Percentiles rank a stretch among this genome's conserved stretches.
phyloP scores from a whole-genome alignment of 1,140 invertebrate species.

The Cyclargus thomasi region DNA sequence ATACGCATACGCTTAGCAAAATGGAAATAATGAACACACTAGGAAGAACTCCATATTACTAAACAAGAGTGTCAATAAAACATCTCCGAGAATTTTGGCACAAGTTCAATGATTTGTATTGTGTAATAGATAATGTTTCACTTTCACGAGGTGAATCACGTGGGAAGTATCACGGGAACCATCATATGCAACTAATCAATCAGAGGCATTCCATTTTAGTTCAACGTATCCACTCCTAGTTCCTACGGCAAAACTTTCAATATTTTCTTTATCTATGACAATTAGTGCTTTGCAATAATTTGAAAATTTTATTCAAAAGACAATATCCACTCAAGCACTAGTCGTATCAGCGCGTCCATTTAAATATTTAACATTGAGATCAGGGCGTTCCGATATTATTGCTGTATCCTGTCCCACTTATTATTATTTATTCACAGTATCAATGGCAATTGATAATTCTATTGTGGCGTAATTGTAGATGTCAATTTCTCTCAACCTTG shows the following conservation, averaged over 20 bases:
- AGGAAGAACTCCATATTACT: neutral
- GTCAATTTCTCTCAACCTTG: slow-evolving; percentile 10
- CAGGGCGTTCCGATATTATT: neutral
- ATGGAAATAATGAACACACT: neutral
- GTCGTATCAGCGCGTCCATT: neutral
- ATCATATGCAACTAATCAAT: neutral
- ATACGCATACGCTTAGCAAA: neutral
- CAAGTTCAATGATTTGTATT: neutral
- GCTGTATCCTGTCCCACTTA: slow-evolving; percentile 2
- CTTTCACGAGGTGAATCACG: neutral
- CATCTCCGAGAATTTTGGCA: slow-evolving; percentile 6
- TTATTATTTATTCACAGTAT: neutral
- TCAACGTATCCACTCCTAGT: too few relatives aligned
- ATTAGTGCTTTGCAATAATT: too few relatives aligned
- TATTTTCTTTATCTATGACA: neutral
- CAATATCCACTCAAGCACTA: neutral
- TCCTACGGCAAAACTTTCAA: neutral
- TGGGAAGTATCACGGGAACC: neutral
- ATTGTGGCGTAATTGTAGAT: neutral
- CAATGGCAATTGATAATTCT: slow-evolving; percentile 4
- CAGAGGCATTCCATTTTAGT: neutral
- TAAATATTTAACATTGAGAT: neutral
- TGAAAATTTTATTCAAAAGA: neutral
- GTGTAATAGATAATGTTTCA: slow-evolving; percentile 7
- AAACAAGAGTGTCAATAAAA: slow-evolving; percentile 1